Evolutionary conservation across 2,888 invertebrate genomes (phyloP).

Genomic region (Cataglyphis rosenhaueri): DNA sequence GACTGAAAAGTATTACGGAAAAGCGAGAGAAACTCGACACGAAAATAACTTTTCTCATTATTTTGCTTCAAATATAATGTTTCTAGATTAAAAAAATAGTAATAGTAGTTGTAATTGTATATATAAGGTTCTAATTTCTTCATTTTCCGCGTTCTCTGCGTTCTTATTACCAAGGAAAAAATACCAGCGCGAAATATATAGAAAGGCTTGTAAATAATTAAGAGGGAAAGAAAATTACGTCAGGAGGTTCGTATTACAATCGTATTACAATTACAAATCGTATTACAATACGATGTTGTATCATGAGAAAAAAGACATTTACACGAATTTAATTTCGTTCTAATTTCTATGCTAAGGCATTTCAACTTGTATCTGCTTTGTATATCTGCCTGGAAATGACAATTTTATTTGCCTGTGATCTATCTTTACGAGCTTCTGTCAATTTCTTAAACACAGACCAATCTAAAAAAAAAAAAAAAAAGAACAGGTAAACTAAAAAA

Average conservation of each 20-base stretch:
- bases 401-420: conserved; percentile 2
- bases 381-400: not conserved
- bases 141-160: not conserved
- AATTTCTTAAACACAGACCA: not conserved
- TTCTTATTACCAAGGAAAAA: not conserved
- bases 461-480: not conserved
- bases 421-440: not conserved
- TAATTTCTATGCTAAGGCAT: not conserved
- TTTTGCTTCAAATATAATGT: conserved; percentile 17
- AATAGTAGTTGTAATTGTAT: not conserved
- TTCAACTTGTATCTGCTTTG: not conserved
- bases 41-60: conserved; percentile 21
- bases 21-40: conserved; percentile 26
- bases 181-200: not conserved
- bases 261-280: not conserved
- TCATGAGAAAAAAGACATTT: not conserved
- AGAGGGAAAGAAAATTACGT: not conserved
- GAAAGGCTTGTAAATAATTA: conserved; percentile 1
- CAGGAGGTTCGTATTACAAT: not conserved
- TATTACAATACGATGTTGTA: not conserved
- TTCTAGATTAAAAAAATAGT: conserved; percentile 12
- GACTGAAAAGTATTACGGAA: conserved; percentile 23
- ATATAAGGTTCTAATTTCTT: conserved; percentile 6
- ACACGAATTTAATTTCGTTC: not conserved
- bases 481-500: not conserved